phyloP scores from a whole-genome alignment of 2,113 vertebrate species.

The Archocentrus centrarchus region DNA sequence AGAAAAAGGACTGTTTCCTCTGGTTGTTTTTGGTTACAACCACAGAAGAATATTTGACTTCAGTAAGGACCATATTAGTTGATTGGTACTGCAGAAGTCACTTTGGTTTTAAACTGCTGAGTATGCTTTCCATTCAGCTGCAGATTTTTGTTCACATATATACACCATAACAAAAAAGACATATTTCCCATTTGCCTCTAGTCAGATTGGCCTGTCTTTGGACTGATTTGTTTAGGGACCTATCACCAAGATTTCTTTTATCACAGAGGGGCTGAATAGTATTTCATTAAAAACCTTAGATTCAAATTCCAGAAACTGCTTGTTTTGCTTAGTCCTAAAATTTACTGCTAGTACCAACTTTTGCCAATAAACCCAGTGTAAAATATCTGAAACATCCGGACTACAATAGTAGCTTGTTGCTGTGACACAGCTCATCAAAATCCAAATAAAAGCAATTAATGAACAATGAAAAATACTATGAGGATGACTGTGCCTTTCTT shows the following conservation, averaged over 20 bases:
- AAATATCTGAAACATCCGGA: neutral
- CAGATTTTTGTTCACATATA: neutral
- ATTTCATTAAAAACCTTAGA: neutral
- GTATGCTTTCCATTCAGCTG: neutral
- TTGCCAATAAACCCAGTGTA: neutral
- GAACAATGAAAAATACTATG: neutral
- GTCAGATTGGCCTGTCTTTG: neutral
- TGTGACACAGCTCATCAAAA: neutral
- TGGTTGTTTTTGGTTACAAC: neutral
- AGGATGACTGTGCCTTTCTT: neutral
- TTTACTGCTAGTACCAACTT: no score
- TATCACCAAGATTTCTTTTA: neutral
- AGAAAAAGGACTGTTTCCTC: neutral
- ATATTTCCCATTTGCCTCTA: no score
- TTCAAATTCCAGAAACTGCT: neutral
- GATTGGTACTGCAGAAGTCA: neutral
- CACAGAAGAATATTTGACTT: fast-evolving
- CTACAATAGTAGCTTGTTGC: neutral
- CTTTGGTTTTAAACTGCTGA: neutral
- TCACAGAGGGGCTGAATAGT: neutral
- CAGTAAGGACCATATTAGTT: neutral
- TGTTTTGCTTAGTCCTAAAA: neutral
- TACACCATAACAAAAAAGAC: neutral
- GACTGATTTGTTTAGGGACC: neutral
- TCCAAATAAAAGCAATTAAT: neutral